These are phyloP conservation scores for Borostomias antarcticus DNA, from an alignment of 2,797 vertebrate genomes.

Conservation along the genomic window DNA sequence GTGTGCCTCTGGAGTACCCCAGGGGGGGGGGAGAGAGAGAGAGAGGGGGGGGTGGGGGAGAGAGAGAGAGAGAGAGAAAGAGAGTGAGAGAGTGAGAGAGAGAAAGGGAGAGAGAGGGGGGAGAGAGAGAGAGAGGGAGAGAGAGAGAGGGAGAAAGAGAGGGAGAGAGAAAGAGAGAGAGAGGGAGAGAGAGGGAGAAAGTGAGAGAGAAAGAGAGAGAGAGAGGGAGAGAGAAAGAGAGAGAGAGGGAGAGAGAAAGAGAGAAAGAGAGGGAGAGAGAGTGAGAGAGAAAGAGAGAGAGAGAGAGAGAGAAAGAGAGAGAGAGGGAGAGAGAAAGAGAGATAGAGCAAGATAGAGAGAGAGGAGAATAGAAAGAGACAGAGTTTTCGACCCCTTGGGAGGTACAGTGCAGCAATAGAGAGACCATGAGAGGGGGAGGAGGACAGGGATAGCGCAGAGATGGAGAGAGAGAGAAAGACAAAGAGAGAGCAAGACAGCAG, in stretches of 20 bases:
- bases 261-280: constrained; percentile 3
- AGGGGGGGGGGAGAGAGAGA: background rate
- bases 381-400: constrained; percentile 37
- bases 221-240: constrained; percentile 5
- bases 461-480: background rate
- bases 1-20: constrained; percentile 1
- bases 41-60: background rate
- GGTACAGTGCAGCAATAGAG: no score
- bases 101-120: background rate
- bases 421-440: no score
- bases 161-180: background rate
- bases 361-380: no score
- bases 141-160: background rate
- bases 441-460: no score
- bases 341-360: constrained; percentile 8
- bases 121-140: constrained; percentile 17
- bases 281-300: background rate
- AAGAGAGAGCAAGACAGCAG: no score
- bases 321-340: constrained; percentile 6
- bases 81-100: constrained; percentile 2
- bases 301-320: background rate
- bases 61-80: background rate
- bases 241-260: background rate
- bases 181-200: constrained; percentile 1
- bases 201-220: constrained; percentile 4